These are phyloP conservation scores for Drosophila peninsularis DNA, from an alignment of 2,888 invertebrate genomes.

Conservation along the genomic window DNA sequence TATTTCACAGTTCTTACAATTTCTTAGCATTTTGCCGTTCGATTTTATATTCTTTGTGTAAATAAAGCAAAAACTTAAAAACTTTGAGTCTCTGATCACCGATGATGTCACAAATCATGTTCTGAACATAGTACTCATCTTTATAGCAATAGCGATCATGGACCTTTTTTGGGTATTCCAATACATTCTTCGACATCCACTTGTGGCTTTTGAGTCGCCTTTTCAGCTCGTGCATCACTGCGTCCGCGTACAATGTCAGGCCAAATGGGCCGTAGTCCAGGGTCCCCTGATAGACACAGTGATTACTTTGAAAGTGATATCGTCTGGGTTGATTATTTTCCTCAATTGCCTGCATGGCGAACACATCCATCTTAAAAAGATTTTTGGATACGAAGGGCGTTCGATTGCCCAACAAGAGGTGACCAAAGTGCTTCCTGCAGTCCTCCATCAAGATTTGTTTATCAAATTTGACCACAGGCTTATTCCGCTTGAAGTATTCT, in stretches of 20 bases:
- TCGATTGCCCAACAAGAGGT: background rate
- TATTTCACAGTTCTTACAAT: no score
- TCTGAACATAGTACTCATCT: no score
- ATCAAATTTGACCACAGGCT: background rate
- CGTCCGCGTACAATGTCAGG: background rate
- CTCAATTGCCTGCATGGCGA: background rate
- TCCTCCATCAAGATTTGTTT: conserved; percentile 1
- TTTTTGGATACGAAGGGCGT: background rate
- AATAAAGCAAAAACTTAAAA: no score
- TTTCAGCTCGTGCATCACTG: conserved; percentile 2
- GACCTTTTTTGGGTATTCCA: no score
- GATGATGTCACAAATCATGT: no score
- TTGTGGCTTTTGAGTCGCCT: background rate
- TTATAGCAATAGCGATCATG: no score
- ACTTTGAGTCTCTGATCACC: no score
- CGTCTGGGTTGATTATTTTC: background rate
- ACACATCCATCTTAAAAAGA: background rate
- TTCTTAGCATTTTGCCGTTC: no score
- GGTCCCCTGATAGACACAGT: no score
- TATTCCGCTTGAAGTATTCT: background rate
- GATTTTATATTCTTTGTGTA: no score
- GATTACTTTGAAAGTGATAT: background rate
- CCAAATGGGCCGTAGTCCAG: background rate
- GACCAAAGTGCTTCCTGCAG: background rate
- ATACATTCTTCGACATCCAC: no score